Percentiles rank a stretch among this genome's conserved stretches.
These are phyloP conservation scores for Labia minor DNA, from an alignment of 2,888 invertebrate genomes.

Conservation along the genomic window DNA sequence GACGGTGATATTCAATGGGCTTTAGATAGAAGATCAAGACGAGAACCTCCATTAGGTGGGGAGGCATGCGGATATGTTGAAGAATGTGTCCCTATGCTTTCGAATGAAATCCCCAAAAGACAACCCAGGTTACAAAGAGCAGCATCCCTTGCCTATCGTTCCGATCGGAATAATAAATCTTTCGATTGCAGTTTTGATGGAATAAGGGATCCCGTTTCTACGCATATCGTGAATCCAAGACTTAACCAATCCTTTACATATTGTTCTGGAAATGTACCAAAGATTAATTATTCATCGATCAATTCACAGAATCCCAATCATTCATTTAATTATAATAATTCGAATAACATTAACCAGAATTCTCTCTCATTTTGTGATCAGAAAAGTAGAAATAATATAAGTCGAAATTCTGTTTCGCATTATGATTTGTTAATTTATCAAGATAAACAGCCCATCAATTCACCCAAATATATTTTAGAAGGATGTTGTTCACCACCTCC, in stretches of 20 bases:
- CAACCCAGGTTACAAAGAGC: neutral
- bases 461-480: too few species aligned
- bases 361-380: neutral
- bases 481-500: neutral
- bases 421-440: neutral
- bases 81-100: neutral
- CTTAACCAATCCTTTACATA: neutral
- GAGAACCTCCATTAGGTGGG: neutral
- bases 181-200: neutral
- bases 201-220: neutral
- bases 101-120: neutral
- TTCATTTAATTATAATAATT: neutral
- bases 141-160: neutral
- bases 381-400: neutral
- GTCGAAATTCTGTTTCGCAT: neutral
- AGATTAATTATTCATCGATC: neutral
- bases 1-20: neutral
- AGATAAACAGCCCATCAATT: neutral
- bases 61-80: neutral
- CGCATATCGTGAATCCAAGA: neutral
- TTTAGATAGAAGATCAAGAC: neutral
- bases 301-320: neutral
- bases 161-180: neutral
- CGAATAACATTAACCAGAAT: too few species aligned
- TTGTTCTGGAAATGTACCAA: neutral